phyloP scores from a whole-genome alignment of 2,113 vertebrate genomes.

The Cnemophilus loriae region DNA sequence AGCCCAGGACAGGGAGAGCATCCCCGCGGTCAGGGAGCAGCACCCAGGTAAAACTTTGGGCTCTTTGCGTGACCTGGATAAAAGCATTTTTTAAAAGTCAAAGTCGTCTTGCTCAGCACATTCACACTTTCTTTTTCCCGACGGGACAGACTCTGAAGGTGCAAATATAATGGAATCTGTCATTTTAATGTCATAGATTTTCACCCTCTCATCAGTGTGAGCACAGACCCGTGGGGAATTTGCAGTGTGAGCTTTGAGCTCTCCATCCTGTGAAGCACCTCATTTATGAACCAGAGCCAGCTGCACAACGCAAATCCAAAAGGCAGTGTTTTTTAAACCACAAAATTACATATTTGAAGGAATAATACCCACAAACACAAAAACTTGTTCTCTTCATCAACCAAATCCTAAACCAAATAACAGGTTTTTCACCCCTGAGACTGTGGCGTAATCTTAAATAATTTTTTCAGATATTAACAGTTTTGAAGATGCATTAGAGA shows the following conservation, averaged over 20 bases:
- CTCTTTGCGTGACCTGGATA: conserved; percentile 29
- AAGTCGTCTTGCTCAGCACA: conserved; percentile 49
- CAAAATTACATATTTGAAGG: background rate
- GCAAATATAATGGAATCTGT: conserved; percentile 68
- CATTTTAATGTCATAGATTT: conserved; percentile 50
- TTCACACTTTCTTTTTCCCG: conserved; percentile 68
- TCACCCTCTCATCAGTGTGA: background rate
- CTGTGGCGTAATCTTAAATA: background rate
- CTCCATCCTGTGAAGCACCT: background rate
- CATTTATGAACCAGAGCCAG: background rate
- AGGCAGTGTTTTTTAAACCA: background rate
- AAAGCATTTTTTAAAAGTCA: conserved; percentile 45
- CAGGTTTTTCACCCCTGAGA: background rate
- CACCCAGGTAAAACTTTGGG: conserved; percentile 56
- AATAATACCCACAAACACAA: background rate
- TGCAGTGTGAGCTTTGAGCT: background rate
- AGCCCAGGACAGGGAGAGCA: background rate
- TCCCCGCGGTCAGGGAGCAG: background rate
- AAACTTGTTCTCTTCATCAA: background rate
- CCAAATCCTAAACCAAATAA: background rate
- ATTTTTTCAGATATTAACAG: background rate
- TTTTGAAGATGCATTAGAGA: background rate
- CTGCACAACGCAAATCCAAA: background rate
- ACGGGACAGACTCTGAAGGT: conserved; percentile 55
- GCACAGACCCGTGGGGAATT: background rate